These are phyloP conservation scores for Cryptocheilus praepositus DNA, from an alignment of 2,888 invertebrate genomes.

Conservation along the genomic window DNA sequence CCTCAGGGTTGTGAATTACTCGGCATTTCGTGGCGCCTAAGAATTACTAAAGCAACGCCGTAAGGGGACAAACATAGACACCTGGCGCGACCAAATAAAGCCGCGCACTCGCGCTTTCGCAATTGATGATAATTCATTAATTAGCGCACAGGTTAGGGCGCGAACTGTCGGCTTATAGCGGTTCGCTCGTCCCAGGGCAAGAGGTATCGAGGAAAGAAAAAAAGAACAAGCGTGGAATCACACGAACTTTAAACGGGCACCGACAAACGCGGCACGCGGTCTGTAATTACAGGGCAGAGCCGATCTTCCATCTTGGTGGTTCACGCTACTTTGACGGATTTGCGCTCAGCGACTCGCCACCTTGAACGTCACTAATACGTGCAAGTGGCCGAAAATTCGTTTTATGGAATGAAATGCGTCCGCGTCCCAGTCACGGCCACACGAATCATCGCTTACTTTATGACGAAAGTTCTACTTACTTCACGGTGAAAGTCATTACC, in stretches of 20 bases:
- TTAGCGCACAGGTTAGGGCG: conserved; percentile 40
- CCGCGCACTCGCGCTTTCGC: conserved; percentile 24
- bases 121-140: conserved; percentile 42
- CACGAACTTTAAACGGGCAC: conserved; percentile 29
- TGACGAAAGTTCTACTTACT: too few species aligned
- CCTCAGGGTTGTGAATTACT: conserved; percentile 23
- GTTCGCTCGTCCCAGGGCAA: conserved; percentile 1
- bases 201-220: neutral
- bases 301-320: conserved; percentile 34
- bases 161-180: conserved; percentile 9
- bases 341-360: conserved; percentile 17
- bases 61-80: conserved; percentile 27
- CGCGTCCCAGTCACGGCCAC: neutral
- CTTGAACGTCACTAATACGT: conserved; percentile 13
- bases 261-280: conserved; percentile 41
- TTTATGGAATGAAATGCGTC: neutral
- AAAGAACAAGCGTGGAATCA: conserved; percentile 7
- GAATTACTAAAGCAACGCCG: conserved; percentile 41
- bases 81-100: conserved; percentile 43
- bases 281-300: conserved; percentile 45
- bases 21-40: conserved; percentile 39
- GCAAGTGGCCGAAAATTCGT: conserved; percentile 29
- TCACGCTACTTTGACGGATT: conserved; percentile 37
- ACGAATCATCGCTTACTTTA: neutral
- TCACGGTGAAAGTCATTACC: too few species aligned